These are phyloP conservation scores for Watsonalla cultraria DNA, from an alignment of 2,888 invertebrate species.

Conservation along the genomic window DNA sequence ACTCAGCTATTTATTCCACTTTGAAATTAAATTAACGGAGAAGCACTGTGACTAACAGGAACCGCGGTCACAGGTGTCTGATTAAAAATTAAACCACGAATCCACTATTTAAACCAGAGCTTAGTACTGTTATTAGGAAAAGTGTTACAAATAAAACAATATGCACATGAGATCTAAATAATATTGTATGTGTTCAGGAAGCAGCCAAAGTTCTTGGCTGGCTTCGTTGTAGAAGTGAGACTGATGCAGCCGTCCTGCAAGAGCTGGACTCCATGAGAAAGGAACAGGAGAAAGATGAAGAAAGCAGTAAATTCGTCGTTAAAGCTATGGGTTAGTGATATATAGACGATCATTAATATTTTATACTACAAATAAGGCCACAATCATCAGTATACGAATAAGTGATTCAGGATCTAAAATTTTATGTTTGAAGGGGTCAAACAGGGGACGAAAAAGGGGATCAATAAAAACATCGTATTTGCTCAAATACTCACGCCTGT, in stretches of 20 bases:
- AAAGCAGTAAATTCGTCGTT: slow-evolving; percentile 44
- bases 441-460: too few species aligned
- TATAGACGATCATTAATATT: slow-evolving; percentile 11
- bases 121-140: neutral
- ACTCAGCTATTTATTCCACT: neutral
- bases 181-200: slow-evolving; percentile 37
- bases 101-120: too few species aligned
- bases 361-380: too few species aligned
- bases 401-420: too few species aligned
- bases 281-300: slow-evolving; percentile 53
- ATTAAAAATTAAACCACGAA: too few species aligned
- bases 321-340: slow-evolving; percentile 55
- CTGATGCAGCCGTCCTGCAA: slow-evolving; percentile 34
- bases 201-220: slow-evolving; percentile 53
- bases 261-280: slow-evolving; percentile 48
- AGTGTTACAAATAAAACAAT: neutral
- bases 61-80: too few species aligned
- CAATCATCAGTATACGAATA: too few species aligned
- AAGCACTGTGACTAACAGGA: too few species aligned
- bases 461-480: too few species aligned
- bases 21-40: neutral
- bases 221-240: slow-evolving; percentile 53
- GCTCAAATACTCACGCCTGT: too few species aligned
- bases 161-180: neutral
- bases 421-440: too few species aligned